Evolutionary conservation across 2,797 vertebrate genomes (phyloP), one percentile per base, ranked within the genome.

Genomic region (Poecilia wingei): DNA sequence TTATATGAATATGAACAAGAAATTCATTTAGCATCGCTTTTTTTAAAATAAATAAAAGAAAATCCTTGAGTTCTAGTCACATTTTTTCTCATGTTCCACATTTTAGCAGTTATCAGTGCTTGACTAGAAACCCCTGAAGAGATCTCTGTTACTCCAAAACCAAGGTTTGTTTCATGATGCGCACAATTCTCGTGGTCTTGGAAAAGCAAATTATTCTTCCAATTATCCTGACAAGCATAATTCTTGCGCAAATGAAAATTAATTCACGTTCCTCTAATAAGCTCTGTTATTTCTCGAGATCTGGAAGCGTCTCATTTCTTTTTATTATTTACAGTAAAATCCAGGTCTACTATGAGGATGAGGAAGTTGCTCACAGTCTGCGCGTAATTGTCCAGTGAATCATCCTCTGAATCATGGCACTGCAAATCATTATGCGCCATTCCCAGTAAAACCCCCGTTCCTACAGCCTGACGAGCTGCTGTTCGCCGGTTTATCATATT

Each of bases 371-470:
- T 79, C 72, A 55, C 53, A 39, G 12, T 46, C 33, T 73, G 76
- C 33, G 13, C 47, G 14, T 64, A 10, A 57, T n/a, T 33, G 43
- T 53, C 2, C 31, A 64, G 36, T 86, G 83, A 84, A 77, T 88
- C 87, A 81, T 57, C 31, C 55, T 18, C 51, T 84, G 79, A 80
- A 46, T 79, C 77, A 74, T 46, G 43, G 66, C 73, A 18, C 61
- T 41, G 70, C 66, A 28, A 39, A 70, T 72, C 51, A 75, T 0
- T 64, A 46, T 5, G 78, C 66, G 39, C n/a, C 55, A 33, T 69
- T 76, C 25, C 4, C 43, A 46, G 72, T 71, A 80, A 71, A 57
- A 68, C 80, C 3, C 22, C n/a, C 7, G 1, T 20, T 71, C n/a
- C 79, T 79, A 72, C 69, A 53, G 22, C 61, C 41, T 28, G 22